Percentiles rank a stretch among this genome's conserved stretches.
These are phyloP conservation scores for Chionodraco myersi DNA, from an alignment of 2,113 vertebrate genomes.

Conservation along the genomic window DNA sequence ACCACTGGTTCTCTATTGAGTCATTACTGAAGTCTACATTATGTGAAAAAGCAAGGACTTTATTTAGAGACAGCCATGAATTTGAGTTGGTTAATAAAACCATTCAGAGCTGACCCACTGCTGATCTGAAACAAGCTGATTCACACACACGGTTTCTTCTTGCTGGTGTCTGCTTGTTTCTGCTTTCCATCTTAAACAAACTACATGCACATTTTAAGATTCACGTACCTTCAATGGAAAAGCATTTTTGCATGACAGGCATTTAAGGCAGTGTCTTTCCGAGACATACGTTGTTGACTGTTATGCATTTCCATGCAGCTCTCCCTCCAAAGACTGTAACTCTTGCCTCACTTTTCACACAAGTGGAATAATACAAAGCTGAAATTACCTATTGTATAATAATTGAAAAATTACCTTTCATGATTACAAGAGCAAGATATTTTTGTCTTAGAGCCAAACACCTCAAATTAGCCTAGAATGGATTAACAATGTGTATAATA, in stretches of 20 bases:
- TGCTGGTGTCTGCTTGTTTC: slow-evolving; percentile 19
- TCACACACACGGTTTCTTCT: slow-evolving; percentile 7
- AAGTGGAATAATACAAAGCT: too few species aligned
- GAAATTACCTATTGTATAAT: too few species aligned
- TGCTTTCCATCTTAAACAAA: neutral
- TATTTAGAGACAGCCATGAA: neutral
- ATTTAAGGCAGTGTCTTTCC: slow-evolving; percentile 7
- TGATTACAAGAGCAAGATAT: too few species aligned
- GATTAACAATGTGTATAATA: too few species aligned
- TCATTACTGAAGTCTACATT: neutral
- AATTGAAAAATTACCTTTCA: too few species aligned
- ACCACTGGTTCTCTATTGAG: neutral
- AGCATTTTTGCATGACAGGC: slow-evolving; percentile 2
- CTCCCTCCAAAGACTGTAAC: slow-evolving; percentile 1
- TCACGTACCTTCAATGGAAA: slow-evolving; percentile 4
- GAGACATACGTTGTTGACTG: slow-evolving; percentile 29
- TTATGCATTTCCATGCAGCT: slow-evolving; percentile 13
- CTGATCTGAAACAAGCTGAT: slow-evolving; percentile 3
- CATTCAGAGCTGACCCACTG: neutral
- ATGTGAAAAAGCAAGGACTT: neutral
- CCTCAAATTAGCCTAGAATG: too few species aligned
- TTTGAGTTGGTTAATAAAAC: slow-evolving; percentile 14
- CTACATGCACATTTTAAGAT: neutral
- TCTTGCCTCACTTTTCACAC: slow-evolving; percentile 4
- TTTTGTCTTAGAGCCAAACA: too few species aligned